Percentiles rank a stretch among this genome's conserved stretches.
phyloP scores from a whole-genome alignment of 1,140 invertebrate species.

The Drosophila pectinifera region DNA sequence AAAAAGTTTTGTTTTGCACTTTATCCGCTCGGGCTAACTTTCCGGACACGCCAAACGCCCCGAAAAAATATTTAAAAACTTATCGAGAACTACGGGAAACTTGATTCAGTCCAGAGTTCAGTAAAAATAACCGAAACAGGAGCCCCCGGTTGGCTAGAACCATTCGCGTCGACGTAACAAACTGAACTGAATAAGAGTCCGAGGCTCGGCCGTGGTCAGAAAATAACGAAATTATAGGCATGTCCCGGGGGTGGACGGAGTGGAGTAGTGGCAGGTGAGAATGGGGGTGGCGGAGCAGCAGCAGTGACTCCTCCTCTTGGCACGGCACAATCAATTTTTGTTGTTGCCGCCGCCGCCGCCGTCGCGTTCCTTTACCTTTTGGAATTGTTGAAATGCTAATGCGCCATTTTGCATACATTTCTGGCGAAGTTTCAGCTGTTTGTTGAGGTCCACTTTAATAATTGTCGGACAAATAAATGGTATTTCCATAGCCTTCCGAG shows the following conservation, averaged over 20 bases:
- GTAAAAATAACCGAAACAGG: conserved; percentile 10
- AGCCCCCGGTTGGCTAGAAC: conserved; percentile 34
- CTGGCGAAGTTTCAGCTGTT: conserved; percentile 22
- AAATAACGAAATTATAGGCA: conserved; percentile 72
- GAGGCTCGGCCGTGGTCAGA: conserved; percentile 56
- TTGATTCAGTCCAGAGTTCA: conserved; percentile 1
- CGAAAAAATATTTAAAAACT: conserved; percentile 26
- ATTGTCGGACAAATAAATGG: conserved; percentile 48
- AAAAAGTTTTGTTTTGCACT: conserved; percentile 51
- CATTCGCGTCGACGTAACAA: conserved; percentile 70
- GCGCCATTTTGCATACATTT: conserved; percentile 82
- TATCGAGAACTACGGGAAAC: conserved; percentile 1
- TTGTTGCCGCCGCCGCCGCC: conserved; percentile 16
- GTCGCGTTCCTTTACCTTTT: conserved; percentile 20
- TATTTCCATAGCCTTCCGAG: conserved; percentile 3
- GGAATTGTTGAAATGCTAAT: conserved; percentile 81
- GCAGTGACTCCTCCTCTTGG: conserved; percentile 19
- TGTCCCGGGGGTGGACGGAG: conserved; percentile 20
- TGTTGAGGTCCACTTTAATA: conserved; percentile 50
- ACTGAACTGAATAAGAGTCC: conserved; percentile 64
- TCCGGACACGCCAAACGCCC: conserved; percentile 25
- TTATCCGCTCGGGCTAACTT: conserved; percentile 34
- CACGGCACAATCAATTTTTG: conserved; percentile 70
- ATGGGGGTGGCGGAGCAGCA: conserved; percentile 7
- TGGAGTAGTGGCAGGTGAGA: conserved; percentile 12